Conservation (phyloP, 2,888 invertebrate species). For the Cataglyphis rosenhaueri region DNA sequence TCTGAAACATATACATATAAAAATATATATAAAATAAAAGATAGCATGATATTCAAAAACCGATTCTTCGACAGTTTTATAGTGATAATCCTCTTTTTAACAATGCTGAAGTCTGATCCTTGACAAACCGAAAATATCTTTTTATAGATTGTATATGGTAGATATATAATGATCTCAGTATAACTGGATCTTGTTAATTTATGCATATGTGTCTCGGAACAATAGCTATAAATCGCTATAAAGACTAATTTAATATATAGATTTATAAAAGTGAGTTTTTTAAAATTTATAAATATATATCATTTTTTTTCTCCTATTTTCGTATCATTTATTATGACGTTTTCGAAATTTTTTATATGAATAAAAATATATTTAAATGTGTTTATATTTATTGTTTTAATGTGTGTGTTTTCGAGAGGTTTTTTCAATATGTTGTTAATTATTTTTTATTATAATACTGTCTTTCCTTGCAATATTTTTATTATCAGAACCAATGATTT, state of each 20-base stretch:
- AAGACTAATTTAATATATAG: not conserved
- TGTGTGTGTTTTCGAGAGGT: not conserved
- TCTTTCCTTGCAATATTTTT: not conserved
- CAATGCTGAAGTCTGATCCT: not conserved
- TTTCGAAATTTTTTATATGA: not conserved
- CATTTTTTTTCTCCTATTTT: not conserved
- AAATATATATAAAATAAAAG: not conserved
- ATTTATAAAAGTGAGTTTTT: not conserved
- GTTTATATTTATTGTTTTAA: not conserved
- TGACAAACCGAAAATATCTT: not conserved
- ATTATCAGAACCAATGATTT: not conserved
- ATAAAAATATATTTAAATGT: not conserved
- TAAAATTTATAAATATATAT: not conserved
- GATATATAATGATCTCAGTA: not conserved
- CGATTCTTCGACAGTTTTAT: not conserved
- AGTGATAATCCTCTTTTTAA: not conserved
- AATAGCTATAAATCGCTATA: not conserved
- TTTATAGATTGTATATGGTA: not conserved
- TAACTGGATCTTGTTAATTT: not conserved
- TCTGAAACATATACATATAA: not conserved
- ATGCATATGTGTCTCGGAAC: not conserved
- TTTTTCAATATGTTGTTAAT: not conserved
- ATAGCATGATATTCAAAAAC: not conserved
- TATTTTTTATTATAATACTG: not conserved
- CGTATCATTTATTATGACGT: not conserved